These are phyloP conservation scores for Aphrophora alni DNA, from an alignment of 2,888 invertebrate genomes.

Conservation along the genomic window DNA sequence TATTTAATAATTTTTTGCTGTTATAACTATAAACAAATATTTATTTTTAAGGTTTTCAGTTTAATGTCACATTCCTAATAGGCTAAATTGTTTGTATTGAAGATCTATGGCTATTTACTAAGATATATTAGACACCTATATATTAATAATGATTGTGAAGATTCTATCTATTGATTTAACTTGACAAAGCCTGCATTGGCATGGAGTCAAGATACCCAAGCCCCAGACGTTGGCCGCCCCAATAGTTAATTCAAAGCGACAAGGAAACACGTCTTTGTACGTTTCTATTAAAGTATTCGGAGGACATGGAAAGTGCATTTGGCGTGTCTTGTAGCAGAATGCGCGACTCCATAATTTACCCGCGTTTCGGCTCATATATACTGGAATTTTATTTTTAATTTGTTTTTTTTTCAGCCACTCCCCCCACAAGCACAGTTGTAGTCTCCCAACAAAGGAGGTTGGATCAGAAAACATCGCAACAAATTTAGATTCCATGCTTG, in stretches of 20 bases:
- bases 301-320: conserved; percentile 36
- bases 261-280: conserved; percentile 26
- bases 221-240: neutral
- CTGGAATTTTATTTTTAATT: conserved; percentile 26
- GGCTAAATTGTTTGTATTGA: too few relatives aligned
- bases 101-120: too few relatives aligned
- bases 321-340: conserved; percentile 25
- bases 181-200: too few relatives aligned
- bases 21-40: too few relatives aligned
- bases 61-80: too few relatives aligned
- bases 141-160: too few relatives aligned
- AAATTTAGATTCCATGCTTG: conserved; percentile 2
- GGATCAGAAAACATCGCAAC: neutral
- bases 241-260: conserved; percentile 1
- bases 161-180: too few relatives aligned
- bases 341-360: conserved; percentile 32
- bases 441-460: neutral
- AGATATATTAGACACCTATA: too few relatives aligned
- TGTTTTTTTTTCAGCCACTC: neutral
- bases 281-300: conserved; percentile 36
- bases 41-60: too few relatives aligned
- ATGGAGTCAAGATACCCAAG: neutral
- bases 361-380: conserved; percentile 34
- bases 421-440: conserved; percentile 6
- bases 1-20: too few relatives aligned